Conservation (phyloP, 2,797 vertebrate genomes). For the Podargus strigoides region DNA sequence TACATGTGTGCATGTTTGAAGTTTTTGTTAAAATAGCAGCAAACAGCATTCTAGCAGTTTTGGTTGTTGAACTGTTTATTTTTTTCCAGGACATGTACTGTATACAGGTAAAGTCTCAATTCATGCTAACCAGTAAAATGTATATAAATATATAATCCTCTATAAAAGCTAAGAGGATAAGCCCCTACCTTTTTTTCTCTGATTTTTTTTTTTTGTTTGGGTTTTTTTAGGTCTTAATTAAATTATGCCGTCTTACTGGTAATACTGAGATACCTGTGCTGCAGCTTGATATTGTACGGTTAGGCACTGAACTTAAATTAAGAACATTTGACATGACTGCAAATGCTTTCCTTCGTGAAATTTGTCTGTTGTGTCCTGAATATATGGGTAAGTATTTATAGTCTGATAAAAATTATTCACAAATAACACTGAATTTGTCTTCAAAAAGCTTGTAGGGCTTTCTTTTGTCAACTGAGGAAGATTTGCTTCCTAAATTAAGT, state of each 20-base stretch:
- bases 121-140: neutral
- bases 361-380: conserved; percentile 91
- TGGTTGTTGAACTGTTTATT: neutral
- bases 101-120: neutral
- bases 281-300: conserved; percentile 82
- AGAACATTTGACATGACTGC: conserved; percentile 90
- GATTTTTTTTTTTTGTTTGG: neutral
- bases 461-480: neutral
- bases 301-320: conserved; percentile 89
- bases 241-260: conserved; percentile 81
- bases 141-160: neutral
- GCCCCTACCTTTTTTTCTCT: neutral
- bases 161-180: neutral
- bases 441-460: neutral
- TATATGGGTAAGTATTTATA: conserved; percentile 84
- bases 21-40: neutral
- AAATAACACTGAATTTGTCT: neutral
- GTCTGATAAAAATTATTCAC: neutral
- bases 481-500: neutral
- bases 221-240: conserved; percentile 81
- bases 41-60: neutral
- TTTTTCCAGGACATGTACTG: neutral
- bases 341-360: conserved; percentile 87
- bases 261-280: conserved; percentile 82
- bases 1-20: neutral